A percentile compares a stretch with the other conserved stretches of the same genome.
Evolutionary conservation across 37 sponge, comb jelly and placozoan genomes (phyloP).

Genomic region (Halisarca cf. caerulea): DNA sequence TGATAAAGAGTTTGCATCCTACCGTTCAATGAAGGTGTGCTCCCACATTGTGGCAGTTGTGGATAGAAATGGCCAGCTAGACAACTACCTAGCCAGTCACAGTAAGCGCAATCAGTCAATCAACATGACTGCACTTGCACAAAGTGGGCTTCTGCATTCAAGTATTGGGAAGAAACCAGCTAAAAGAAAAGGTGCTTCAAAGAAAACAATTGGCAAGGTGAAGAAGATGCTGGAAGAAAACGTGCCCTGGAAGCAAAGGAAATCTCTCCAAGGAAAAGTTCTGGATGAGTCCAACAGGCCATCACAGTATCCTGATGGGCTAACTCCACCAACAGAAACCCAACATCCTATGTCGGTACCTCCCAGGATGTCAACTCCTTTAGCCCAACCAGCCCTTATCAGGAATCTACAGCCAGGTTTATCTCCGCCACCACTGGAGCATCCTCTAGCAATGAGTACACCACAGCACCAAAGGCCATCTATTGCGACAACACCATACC

Average conservation of each 20-base stretch:
- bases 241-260: too few species aligned
- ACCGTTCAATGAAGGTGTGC: neutral
- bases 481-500: too few species aligned
- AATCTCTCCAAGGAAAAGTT: too few species aligned
- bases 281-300: constrained; percentile 1
- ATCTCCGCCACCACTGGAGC: too few species aligned
- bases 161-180: neutral
- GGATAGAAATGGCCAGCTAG: neutral
- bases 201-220: constrained; percentile 10
- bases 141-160: neutral
- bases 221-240: too few species aligned
- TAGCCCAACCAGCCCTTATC: too few species aligned
- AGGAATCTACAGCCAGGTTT: too few species aligned
- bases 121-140: constrained; percentile 6
- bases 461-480: too few species aligned
- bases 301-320: neutral
- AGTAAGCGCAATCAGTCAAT: neutral
- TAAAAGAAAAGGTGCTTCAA: neutral
- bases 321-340: neutral
- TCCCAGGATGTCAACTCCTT: too few species aligned
- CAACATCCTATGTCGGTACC: neutral
- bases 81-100: neutral
- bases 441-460: too few species aligned
- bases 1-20: neutral
- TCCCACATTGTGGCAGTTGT: constrained; percentile 1